Conservation (phyloP, 2,797 vertebrate species). For the Eospalax fontanierii region DNA sequence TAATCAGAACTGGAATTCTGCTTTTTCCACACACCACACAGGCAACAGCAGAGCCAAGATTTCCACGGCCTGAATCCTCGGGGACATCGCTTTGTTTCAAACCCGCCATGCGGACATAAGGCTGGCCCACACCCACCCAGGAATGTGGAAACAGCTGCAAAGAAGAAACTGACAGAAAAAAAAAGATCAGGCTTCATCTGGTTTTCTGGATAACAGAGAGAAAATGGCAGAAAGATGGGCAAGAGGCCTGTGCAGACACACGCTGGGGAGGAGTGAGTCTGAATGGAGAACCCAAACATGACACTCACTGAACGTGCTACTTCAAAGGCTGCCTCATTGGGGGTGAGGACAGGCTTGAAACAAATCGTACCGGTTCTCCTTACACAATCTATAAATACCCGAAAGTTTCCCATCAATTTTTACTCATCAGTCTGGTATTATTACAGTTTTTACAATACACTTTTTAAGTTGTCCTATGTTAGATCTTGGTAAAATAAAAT, state of each 20-base stretch:
- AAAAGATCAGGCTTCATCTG: not conserved
- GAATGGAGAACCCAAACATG: not conserved
- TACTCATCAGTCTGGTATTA: not conserved
- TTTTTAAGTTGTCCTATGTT: not conserved
- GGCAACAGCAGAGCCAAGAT: not conserved
- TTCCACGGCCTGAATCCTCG: not conserved
- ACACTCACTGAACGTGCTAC: fast-evolving
- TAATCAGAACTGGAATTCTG: not conserved
- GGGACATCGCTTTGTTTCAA: slow-evolving; percentile 48
- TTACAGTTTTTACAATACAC: not conserved
- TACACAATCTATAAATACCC: not conserved
- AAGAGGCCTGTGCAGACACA: fast-evolving
- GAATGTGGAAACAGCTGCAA: not conserved
- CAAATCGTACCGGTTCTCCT: not conserved
- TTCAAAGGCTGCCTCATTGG: not conserved
- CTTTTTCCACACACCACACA: not conserved
- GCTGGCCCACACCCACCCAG: not conserved
- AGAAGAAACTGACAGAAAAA: not conserved
- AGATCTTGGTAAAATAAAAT: slow-evolving; percentile 12
- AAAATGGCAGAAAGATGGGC: not conserved
- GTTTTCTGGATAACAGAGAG: not conserved
- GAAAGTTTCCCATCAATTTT: not conserved
- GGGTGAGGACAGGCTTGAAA: not conserved
- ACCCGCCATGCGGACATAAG: not conserved
- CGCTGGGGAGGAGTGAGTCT: fast-evolving